Evolutionary conservation across 2,797 vertebrate species (phyloP).

Genomic region (Lerista edwardsae): DNA sequence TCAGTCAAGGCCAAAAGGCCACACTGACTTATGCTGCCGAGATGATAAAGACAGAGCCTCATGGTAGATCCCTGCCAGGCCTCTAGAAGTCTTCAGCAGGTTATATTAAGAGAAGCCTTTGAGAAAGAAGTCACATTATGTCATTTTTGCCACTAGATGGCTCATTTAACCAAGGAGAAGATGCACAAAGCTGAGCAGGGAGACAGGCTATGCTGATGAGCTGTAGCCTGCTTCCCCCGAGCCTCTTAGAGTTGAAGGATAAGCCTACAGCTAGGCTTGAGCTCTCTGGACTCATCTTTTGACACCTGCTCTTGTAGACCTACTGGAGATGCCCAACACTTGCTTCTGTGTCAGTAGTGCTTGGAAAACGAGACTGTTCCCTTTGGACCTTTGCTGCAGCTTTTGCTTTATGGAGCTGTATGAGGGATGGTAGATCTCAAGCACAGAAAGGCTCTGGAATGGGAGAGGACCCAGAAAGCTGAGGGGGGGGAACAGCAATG

Average conservation of each 20-base stretch:
- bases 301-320: neutral
- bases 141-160: neutral
- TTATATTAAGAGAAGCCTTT: neutral
- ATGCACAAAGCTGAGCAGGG: neutral
- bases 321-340: neutral
- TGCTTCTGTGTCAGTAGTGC: neutral
- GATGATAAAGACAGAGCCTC: neutral
- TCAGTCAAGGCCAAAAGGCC: neutral
- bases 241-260: no score
- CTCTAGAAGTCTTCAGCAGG: neutral
- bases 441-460: neutral
- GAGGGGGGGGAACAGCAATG: neutral
- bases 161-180: neutral
- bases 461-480: neutral
- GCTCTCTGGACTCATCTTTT: neutral
- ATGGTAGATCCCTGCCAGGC: neutral
- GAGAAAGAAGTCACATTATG: neutral
- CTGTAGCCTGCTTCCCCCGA: neutral
- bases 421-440: neutral
- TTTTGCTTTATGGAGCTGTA: neutral
- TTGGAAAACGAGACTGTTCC: neutral
- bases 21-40: neutral
- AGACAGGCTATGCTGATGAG: neutral
- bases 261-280: neutral
- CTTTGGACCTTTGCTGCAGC: conserved; percentile 5